Evolutionary conservation across 2,888 invertebrate genomes (phyloP).

Genomic region (Keiferia lycopersicella): DNA sequence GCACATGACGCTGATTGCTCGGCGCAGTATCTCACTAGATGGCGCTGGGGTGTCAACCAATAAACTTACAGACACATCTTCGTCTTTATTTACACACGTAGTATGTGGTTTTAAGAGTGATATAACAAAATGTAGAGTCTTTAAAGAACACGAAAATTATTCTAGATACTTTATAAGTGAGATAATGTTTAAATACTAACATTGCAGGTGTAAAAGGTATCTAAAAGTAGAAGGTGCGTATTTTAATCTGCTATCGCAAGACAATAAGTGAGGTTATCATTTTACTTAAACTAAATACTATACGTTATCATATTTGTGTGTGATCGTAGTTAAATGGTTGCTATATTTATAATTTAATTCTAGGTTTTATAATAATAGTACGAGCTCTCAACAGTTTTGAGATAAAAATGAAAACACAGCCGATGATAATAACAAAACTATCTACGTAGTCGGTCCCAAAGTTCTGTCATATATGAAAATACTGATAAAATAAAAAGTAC

Average conservation of each 20-base stretch:
- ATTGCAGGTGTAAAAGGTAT: too few relatives aligned
- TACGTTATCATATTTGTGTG: neutral
- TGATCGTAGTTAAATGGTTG: neutral
- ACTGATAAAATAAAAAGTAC: too few relatives aligned
- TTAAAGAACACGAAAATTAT: neutral
- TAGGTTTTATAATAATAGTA: neutral
- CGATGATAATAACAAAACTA: constrained; percentile 27
- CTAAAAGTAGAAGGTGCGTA: too few relatives aligned
- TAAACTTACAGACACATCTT: neutral
- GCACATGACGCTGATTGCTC: neutral
- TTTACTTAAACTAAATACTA: neutral
- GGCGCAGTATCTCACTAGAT: neutral
- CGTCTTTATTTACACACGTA: neutral
- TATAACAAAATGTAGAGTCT: neutral
- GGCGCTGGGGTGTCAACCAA: neutral
- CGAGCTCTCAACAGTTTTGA: constrained; percentile 7
- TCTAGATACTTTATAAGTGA: neutral
- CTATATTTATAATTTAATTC: neutral
- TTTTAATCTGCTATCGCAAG: neutral
- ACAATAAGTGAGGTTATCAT: neutral
- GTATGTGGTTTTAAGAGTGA: neutral
- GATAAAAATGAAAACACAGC: constrained; percentile 43
- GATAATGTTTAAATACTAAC: neutral
- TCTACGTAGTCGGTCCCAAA: too few relatives aligned
- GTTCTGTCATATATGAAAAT: too few relatives aligned